Evolutionary conservation across 1,140 invertebrate species (phyloP), one percentile per base, ranked within the genome.

Genomic region (Macrosteles quadrilineatus): DNA sequence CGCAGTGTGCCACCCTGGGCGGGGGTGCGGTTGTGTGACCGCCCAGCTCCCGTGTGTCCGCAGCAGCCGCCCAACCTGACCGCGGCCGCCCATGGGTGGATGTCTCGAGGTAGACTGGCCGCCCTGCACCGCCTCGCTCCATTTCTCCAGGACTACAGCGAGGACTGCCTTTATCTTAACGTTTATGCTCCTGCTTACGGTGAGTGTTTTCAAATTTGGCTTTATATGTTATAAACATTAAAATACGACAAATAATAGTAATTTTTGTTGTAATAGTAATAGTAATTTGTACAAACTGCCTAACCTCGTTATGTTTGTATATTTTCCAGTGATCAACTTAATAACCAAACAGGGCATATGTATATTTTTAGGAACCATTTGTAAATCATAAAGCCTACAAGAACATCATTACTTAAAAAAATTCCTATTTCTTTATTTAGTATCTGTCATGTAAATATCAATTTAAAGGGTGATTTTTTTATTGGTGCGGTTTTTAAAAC

Each of bases 1-100:
- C 85, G 93, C 67, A 90, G 95, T n/a, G 92, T 93, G 2, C 89
- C 90, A 50, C 93, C 94, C 1, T 96, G 95, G 95, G 88, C 93
- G 62, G 94, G 93, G 36, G 87, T 59, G 27, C 21, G 55, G 25
- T 3, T 30, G 6, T 59, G 55, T 32, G 90, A 95, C 78, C 85
- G 85, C 69, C 92, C 94, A 74, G 87, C 90, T 68, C 91, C 95
- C 0, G 94, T 96, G 1, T 98, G 96, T 80, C 95, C 96, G 0
- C 96, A 97, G 82, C 86, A 89, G 69, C 80, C 93, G 73, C 94
- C 87, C 69, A 87, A 88, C 81, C 89, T 93, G 72, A 84, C 82
- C 75, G 92, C 93, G 74, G 91, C 93, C 79, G 89, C 90, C 1
- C 79, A 92, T 69, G 87, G 87, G 73, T 87, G 88, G 70, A 94